phyloP scores from a whole-genome alignment of 2,113 vertebrate species.

The Ariopsis seemanni region DNA sequence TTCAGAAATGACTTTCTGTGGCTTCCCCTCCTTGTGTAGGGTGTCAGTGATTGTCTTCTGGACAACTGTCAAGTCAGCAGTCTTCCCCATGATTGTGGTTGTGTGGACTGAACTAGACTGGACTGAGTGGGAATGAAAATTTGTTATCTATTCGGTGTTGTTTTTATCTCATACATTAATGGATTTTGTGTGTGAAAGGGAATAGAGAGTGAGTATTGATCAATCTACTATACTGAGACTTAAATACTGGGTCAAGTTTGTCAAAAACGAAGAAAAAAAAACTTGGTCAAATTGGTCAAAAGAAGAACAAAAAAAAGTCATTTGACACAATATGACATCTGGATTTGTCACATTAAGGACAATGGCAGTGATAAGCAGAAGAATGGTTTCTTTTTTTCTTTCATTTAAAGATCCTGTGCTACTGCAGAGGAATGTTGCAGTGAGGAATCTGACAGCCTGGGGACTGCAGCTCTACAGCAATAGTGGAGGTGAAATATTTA shows the following conservation, averaged over 20 bases:
- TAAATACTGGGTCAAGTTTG: background rate
- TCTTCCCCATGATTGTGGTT: no score
- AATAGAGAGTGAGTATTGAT: background rate
- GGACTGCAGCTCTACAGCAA: conserved; percentile 71
- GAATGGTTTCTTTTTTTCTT: conserved; percentile 51
- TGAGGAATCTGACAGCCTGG: conserved; percentile 68
- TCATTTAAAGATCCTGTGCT: conserved; percentile 73
- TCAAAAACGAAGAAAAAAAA: background rate
- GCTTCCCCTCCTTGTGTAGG: no score
- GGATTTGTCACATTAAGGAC: conserved; percentile 37
- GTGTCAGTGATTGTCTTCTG: no score
- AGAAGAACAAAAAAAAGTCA: conserved; percentile 24
- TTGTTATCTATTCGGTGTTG: no score
- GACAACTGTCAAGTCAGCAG: no score
- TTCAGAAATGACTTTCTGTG: no score
- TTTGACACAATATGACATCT: conserved; percentile 26
- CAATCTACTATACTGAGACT: background rate
- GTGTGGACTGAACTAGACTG: no score
- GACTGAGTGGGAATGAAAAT: no score
- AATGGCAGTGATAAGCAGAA: conserved; percentile 40
- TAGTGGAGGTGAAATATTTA: conserved; percentile 80
- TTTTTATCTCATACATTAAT: no score
- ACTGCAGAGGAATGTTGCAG: conserved; percentile 72
- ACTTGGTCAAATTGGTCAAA: background rate
- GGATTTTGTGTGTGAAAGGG: no score